phyloP scores from a whole-genome alignment of 2,113 vertebrate genomes.

The Mesitornis unicolor region DNA sequence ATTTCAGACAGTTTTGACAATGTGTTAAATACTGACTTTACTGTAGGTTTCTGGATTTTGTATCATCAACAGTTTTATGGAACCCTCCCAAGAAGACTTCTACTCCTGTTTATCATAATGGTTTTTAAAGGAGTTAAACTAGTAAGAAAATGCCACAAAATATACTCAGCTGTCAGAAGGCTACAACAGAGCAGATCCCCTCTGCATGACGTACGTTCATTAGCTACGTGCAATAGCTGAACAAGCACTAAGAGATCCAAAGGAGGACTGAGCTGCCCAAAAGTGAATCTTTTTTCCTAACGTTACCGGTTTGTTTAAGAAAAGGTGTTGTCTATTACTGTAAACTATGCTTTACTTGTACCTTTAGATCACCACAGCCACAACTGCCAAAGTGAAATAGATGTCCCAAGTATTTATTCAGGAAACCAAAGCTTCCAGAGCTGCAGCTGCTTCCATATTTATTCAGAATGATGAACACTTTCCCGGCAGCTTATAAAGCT shows the following conservation, averaged over 20 bases:
- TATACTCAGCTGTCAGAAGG: neutral
- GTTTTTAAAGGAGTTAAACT: neutral
- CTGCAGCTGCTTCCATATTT: conserved; percentile 3
- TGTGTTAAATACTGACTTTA: neutral
- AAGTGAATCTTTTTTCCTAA: neutral
- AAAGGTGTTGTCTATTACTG: neutral
- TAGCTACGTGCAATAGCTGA: neutral
- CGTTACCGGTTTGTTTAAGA: neutral
- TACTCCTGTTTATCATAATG: neutral
- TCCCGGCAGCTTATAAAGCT: conserved; percentile 10
- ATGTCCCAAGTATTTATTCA: neutral
- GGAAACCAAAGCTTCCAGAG: neutral
- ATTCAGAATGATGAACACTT: neutral
- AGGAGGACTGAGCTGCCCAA: neutral
- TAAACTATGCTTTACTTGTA: neutral
- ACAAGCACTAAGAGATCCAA: neutral
- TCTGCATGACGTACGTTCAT: neutral
- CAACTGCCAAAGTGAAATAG: neutral
- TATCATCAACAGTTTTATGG: neutral
- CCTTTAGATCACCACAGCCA: neutral
- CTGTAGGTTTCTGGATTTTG: neutral
- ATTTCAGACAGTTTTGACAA: neutral
- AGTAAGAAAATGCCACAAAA: neutral
- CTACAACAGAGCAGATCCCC: neutral
- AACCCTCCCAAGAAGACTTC: neutral